A percentile compares a stretch with the other conserved stretches of the same genome.
phyloP scores from a whole-genome alignment of 1,140 invertebrate genomes.

The Euwallacea similis region DNA sequence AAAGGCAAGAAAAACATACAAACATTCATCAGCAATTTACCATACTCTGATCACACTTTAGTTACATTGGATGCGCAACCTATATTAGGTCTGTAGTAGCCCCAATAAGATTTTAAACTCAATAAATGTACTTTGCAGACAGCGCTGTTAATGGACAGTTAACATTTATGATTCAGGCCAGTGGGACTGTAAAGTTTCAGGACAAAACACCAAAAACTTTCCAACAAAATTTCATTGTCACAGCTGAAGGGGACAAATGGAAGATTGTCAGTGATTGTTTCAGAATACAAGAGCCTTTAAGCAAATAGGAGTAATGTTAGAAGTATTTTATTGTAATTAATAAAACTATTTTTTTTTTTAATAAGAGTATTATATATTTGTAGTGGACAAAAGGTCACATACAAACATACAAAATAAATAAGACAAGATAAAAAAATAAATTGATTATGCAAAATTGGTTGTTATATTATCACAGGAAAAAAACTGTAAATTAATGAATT shows the following conservation, averaged over 20 bases:
- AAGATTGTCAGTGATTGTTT: slow-evolving; percentile 84
- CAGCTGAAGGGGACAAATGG: slow-evolving; percentile 82
- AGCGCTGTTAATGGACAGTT: slow-evolving; percentile 65
- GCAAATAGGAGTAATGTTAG: slow-evolving; percentile 16
- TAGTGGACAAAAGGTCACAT: too few species aligned
- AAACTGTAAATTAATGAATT: too few species aligned
- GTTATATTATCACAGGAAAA: too few species aligned
- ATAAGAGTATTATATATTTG: not conserved
- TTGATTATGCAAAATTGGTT: too few species aligned
- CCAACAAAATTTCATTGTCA: slow-evolving; percentile 80
- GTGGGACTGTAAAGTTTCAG: slow-evolving; percentile 71
- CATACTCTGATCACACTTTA: slow-evolving; percentile 69
- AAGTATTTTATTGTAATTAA: not conserved
- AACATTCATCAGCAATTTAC: slow-evolving; percentile 76
- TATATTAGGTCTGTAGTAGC: slow-evolving; percentile 61
- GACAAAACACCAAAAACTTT: slow-evolving; percentile 67
- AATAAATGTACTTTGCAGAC: slow-evolving; percentile 44
- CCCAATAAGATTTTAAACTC: not conserved
- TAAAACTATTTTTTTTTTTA: slow-evolving; percentile 1
- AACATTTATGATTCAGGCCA: slow-evolving; percentile 74
- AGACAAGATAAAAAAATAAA: too few species aligned
- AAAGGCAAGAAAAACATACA: slow-evolving; percentile 74
- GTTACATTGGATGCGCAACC: slow-evolving; percentile 78
- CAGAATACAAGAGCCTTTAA: slow-evolving; percentile 66
- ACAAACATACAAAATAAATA: too few species aligned